A percentile compares a stretch with the other conserved stretches of the same genome.
Conservation (phyloP, 2,888 invertebrate species). For the Bellardia pandia region DNA sequence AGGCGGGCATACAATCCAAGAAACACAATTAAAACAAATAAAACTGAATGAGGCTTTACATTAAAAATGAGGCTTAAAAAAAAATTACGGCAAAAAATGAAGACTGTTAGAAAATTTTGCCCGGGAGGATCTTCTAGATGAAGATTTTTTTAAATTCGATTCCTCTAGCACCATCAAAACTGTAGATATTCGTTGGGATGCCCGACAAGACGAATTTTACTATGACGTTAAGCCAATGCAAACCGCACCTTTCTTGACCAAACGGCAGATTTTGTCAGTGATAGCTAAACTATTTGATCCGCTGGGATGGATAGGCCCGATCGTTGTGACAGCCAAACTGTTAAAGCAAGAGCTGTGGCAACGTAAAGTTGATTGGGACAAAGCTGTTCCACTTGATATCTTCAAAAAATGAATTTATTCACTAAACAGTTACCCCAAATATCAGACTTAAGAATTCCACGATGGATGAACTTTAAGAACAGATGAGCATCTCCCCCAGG, state of each 20-base stretch:
- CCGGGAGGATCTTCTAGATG: slow-evolving; percentile 5
- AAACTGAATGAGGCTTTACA: slow-evolving; percentile 50
- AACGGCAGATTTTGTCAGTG: neutral
- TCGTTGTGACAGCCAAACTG: slow-evolving; percentile 4
- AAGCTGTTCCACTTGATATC: neutral
- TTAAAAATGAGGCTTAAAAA: neutral
- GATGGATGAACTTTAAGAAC: slow-evolving; percentile 30
- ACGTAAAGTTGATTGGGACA: slow-evolving; percentile 28
- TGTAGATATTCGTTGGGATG: slow-evolving; percentile 3
- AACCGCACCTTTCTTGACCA: neutral
- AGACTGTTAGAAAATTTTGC: neutral
- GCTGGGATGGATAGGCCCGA: slow-evolving; percentile 31
- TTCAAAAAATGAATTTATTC: neutral
- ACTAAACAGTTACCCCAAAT: neutral
- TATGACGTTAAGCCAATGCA: neutral
- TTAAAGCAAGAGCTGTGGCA: slow-evolving; percentile 30
- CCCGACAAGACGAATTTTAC: neutral
- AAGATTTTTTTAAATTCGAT: slow-evolving; percentile 2
- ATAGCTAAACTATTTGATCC: slow-evolving; percentile 22
- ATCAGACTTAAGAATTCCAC: slow-evolving; percentile 24
- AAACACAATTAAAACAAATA: slow-evolving; percentile 1
- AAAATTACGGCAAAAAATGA: neutral
- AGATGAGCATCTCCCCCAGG: neutral
- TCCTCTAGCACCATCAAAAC: slow-evolving; percentile 7
- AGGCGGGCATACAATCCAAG: slow-evolving; percentile 13